Conservation (phyloP, 2,888 invertebrate species). For the Colostygia pectinataria region DNA sequence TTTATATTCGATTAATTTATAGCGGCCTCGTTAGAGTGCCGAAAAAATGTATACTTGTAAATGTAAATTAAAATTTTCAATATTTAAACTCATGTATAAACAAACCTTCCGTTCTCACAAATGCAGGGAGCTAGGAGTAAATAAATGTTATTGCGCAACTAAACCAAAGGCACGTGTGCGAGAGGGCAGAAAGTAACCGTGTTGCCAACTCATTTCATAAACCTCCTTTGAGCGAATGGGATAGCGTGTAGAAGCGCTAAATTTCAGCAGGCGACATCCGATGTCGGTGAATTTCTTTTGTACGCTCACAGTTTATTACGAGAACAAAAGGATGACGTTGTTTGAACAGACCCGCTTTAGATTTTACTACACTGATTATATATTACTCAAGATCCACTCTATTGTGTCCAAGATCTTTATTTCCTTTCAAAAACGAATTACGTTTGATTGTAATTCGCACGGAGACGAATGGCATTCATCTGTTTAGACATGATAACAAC, state of each 20-base stretch:
- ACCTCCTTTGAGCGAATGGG: constrained; percentile 52
- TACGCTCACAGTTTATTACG: constrained; percentile 72
- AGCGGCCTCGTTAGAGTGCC: too few species aligned
- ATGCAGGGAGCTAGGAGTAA: not conserved
- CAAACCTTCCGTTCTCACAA: too few species aligned
- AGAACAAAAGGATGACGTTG: constrained; percentile 71
- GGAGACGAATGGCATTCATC: constrained; percentile 50
- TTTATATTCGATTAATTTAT: too few species aligned
- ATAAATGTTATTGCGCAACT: constrained; percentile 18
- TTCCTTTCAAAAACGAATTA: constrained; percentile 61
- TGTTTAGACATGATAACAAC: constrained; percentile 27
- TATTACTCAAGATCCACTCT: constrained; percentile 64
- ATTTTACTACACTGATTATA: constrained; percentile 69
- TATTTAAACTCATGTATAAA: too few species aligned
- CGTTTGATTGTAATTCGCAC: constrained; percentile 60
- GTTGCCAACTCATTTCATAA: constrained; percentile 50
- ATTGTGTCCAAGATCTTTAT: constrained; percentile 65
- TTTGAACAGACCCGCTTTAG: constrained; percentile 69
- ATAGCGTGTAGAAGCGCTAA: constrained; percentile 49
- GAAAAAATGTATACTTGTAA: too few species aligned
- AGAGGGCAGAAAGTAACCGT: constrained; percentile 37
- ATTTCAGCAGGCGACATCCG: constrained; percentile 64
- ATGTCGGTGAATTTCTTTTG: constrained; percentile 71
- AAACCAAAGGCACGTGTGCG: constrained; percentile 23
- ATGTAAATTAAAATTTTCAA: too few species aligned